phyloP scores from a whole-genome alignment of 1,140 invertebrate species.

The Drosophila miranda region DNA sequence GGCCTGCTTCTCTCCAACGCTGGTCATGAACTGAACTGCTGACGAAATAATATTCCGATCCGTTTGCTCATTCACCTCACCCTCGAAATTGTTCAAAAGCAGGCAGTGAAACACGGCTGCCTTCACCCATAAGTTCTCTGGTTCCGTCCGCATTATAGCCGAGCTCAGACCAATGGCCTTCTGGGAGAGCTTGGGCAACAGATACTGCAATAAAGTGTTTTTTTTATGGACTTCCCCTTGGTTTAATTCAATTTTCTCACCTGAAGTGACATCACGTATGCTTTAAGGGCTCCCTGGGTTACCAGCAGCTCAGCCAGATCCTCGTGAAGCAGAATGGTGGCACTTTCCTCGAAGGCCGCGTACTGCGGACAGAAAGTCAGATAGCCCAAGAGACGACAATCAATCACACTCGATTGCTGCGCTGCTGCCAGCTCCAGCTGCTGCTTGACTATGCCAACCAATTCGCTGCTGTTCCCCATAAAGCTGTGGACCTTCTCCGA shows the following conservation, averaged over 20 bases:
- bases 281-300: slow-evolving; percentile 43
- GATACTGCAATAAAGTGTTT: slow-evolving; percentile 30
- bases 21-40: slow-evolving; percentile 61
- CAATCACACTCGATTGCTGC: slow-evolving; percentile 45
- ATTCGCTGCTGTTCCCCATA: slow-evolving; percentile 54
- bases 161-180: slow-evolving; percentile 45
- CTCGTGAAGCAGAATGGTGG: slow-evolving; percentile 64
- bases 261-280: slow-evolving; percentile 68
- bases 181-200: slow-evolving; percentile 58
- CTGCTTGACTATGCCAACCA: slow-evolving; percentile 59
- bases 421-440: slow-evolving; percentile 35
- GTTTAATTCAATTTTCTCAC: slow-evolving; percentile 8
- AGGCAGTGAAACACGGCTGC: slow-evolving; percentile 60
- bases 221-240: no score
- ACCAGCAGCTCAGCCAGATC: slow-evolving; percentile 62
- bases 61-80: slow-evolving; percentile 64
- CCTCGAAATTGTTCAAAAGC: slow-evolving; percentile 71
- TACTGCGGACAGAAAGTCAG: slow-evolving; percentile 54
- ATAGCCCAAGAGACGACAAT: slow-evolving; percentile 51
- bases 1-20: slow-evolving; percentile 51
- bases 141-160: slow-evolving; percentile 64
- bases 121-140: slow-evolving; percentile 57
- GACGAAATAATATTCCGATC: slow-evolving; percentile 68
- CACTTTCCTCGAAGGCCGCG: slow-evolving; percentile 68
- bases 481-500: slow-evolving; percentile 58